These are phyloP conservation scores for Lamprotornis superbus DNA, from an alignment of 2,113 vertebrate species.

Conservation along the genomic window DNA sequence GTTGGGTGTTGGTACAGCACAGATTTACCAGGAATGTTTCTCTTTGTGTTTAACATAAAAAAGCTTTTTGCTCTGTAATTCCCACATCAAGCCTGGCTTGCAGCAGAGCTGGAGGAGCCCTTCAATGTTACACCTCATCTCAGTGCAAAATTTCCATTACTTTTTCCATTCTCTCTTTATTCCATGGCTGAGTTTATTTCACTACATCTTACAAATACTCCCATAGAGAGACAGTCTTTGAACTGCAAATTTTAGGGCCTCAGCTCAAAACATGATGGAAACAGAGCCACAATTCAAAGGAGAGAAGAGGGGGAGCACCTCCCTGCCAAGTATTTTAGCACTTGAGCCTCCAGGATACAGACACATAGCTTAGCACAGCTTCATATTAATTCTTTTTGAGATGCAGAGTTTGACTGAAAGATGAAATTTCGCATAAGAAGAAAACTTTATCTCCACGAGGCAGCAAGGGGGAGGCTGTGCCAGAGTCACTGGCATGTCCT, in stretches of 20 bases:
- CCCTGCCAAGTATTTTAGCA: background rate
- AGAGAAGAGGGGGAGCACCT: background rate
- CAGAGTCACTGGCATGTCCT: background rate
- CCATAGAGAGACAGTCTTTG: background rate
- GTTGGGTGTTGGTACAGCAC: background rate
- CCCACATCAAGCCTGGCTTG: background rate
- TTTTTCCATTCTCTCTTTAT: background rate
- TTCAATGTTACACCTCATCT: background rate
- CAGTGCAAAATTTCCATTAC: background rate
- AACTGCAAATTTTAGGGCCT: background rate
- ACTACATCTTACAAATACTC: background rate
- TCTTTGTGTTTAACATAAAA: background rate
- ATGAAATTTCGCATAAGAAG: background rate
- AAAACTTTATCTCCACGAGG: background rate
- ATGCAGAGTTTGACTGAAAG: background rate
- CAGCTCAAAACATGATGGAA: background rate
- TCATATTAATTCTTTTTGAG: background rate
- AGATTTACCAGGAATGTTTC: background rate
- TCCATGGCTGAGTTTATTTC: background rate
- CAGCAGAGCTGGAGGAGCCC: background rate
- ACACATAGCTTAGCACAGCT: background rate
- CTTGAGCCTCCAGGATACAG: background rate
- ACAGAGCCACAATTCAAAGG: background rate
- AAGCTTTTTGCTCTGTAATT: background rate
- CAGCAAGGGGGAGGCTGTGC: background rate